A percentile compares a stretch with the other conserved stretches of the same genome.
These are phyloP conservation scores for Euura lappo DNA, from an alignment of 1,140 invertebrate species.

Conservation along the genomic window DNA sequence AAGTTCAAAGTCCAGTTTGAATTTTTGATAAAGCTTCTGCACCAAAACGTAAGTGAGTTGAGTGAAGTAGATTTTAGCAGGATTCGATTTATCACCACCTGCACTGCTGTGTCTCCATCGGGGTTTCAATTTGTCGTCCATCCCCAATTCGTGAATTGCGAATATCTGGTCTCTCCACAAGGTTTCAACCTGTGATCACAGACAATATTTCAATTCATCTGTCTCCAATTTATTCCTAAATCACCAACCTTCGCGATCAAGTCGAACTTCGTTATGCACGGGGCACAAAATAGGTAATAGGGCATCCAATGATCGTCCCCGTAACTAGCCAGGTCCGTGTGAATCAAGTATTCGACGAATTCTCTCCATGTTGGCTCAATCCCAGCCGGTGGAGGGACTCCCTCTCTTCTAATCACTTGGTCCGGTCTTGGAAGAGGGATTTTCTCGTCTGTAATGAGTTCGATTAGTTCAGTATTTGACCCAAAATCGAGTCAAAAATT, in stretches of 20 bases:
- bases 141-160: constrained; percentile 47
- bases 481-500: too few relatives aligned
- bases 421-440: constrained; percentile 26
- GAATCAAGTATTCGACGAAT: constrained; percentile 59
- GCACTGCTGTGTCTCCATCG: constrained; percentile 51
- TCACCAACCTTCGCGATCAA: constrained; percentile 68
- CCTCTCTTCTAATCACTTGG: constrained; percentile 32
- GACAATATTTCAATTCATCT: constrained; percentile 28
- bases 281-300: constrained; percentile 55
- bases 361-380: constrained; percentile 66
- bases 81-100: constrained; percentile 18
- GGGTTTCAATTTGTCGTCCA: constrained; percentile 46
- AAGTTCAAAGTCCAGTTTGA: constrained; percentile 63
- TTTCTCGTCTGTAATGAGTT: constrained; percentile 28
- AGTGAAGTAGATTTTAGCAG: constrained; percentile 54
- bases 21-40: constrained; percentile 58
- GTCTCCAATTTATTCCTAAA: constrained; percentile 29
- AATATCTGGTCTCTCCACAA: constrained; percentile 62
- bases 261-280: constrained; percentile 53
- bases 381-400: constrained; percentile 41
- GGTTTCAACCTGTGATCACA: constrained; percentile 59
- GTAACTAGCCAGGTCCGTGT: constrained; percentile 49
- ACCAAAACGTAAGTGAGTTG: constrained; percentile 55
- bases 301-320: constrained; percentile 63
- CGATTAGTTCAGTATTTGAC: background rate